Evolutionary conservation across 1,140 invertebrate species (phyloP).

Genomic region (Drosophila funebris): DNA sequence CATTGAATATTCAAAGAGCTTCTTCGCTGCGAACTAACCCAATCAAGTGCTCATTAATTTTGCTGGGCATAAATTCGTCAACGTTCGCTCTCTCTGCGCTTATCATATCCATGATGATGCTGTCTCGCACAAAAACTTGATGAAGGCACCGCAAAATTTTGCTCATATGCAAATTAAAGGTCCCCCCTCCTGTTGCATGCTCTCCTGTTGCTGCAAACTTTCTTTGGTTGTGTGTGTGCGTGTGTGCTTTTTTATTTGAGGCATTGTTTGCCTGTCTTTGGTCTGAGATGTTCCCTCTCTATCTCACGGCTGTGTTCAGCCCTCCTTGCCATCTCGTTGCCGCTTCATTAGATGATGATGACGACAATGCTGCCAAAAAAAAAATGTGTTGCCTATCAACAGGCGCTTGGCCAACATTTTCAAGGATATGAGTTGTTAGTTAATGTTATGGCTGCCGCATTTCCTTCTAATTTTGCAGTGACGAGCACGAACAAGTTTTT

Average conservation of each 20-base stretch:
- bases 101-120: not conserved
- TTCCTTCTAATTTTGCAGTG: constrained; percentile 53
- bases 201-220: constrained; percentile 14
- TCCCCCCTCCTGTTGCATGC: not conserved
- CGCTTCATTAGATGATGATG: constrained; percentile 64
- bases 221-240: constrained; percentile 6
- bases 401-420: constrained; percentile 51
- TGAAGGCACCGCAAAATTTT: constrained; percentile 50
- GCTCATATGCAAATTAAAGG: constrained; percentile 49
- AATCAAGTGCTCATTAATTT: constrained; percentile 54
- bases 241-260: constrained; percentile 6
- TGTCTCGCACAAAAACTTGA: constrained; percentile 29
- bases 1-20: constrained; percentile 47
- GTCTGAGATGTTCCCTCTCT: constrained; percentile 1
- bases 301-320: not conserved
- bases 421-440: constrained; percentile 80
- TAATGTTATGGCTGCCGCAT: constrained; percentile 68
- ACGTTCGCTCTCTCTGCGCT: not conserved
- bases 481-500: constrained; percentile 37
- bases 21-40: constrained; percentile 42
- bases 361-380: constrained; percentile 37
- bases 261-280: constrained; percentile 54
- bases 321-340: constrained; percentile 48
- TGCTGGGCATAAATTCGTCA: constrained; percentile 30
- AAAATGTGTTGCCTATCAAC: constrained; percentile 70